These are phyloP conservation scores for Xestia c-nigrum DNA, from an alignment of 2,888 invertebrate genomes.

Conservation along the genomic window DNA sequence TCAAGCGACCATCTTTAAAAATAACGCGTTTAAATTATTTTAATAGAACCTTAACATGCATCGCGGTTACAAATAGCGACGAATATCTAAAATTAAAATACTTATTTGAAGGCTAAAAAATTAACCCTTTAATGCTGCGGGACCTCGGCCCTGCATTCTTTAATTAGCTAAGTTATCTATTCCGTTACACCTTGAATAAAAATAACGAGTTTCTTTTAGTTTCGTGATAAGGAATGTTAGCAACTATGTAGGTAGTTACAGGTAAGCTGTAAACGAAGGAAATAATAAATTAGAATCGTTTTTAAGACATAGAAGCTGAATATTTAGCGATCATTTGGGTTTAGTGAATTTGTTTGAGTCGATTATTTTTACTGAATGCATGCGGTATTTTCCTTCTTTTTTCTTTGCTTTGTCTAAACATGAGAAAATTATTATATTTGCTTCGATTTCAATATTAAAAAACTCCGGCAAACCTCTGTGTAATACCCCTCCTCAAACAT, in stretches of 20 bases:
- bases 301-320: conserved; percentile 43
- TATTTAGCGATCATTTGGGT: conserved; percentile 44
- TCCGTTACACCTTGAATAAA: conserved; percentile 63
- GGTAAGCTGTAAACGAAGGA: conserved; percentile 53
- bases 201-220: conserved; percentile 64
- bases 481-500: neutral
- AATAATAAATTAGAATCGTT: conserved; percentile 63
- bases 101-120: conserved; percentile 46
- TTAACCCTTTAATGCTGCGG: conserved; percentile 41
- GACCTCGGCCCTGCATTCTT: conserved; percentile 50
- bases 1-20: conserved; percentile 22
- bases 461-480: neutral
- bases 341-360: conserved; percentile 40
- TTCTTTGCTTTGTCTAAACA: neutral
- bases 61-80: conserved; percentile 58
- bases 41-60: conserved; percentile 46
- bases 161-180: conserved; percentile 64
- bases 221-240: conserved; percentile 64
- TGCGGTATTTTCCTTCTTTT: neutral
- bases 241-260: conserved; percentile 37
- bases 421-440: too few species aligned
- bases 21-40: conserved; percentile 40
- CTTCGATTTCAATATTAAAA: neutral
- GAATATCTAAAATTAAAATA: conserved; percentile 58
- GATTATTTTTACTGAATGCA: conserved; percentile 12